These are phyloP conservation scores for Holocentrus rufus DNA, from an alignment of 2,797 vertebrate species.

Conservation along the genomic window DNA sequence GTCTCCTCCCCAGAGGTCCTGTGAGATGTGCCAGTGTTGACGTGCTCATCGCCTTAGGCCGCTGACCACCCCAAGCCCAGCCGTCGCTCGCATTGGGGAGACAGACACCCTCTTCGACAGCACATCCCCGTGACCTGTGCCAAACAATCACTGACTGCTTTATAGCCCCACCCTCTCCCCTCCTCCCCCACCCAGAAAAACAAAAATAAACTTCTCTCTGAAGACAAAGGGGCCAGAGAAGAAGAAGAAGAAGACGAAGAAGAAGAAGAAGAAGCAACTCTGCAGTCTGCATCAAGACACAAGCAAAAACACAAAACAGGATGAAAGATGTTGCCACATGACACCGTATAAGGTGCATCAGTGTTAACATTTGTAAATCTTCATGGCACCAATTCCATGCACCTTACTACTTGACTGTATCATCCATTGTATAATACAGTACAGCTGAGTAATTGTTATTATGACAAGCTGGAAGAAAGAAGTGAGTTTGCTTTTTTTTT, in stretches of 20 bases:
- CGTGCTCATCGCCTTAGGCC: conserved; percentile 45
- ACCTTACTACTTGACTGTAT: conserved; percentile 84
- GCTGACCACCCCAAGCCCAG: conserved; percentile 44
- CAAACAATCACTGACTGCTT: conserved; percentile 66
- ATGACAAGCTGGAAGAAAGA: conserved; percentile 49
- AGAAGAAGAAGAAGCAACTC: conserved; percentile 39
- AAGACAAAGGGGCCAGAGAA: conserved; percentile 39
- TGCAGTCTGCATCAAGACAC: conserved; percentile 32
- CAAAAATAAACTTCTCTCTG: conserved; percentile 42
- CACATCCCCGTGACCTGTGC: conserved; percentile 71
- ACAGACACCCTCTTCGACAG: conserved; percentile 32
- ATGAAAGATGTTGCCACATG: conserved; percentile 40
- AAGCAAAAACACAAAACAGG: conserved; percentile 40
- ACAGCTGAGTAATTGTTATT: conserved; percentile 64
- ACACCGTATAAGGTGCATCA: conserved; percentile 48
- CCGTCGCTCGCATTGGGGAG: conserved; percentile 35
- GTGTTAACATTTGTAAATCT: conserved; percentile 56
- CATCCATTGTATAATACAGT: conserved; percentile 71
- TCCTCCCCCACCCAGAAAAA: conserved; percentile 13
- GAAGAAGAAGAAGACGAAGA: conserved; percentile 51
- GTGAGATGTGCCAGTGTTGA: conserved; percentile 64
- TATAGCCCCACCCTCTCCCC: conserved; percentile 50
- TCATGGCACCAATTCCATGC: conserved; percentile 69
- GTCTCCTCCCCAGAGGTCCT: conserved; percentile 79
- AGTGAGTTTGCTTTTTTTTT: conserved; percentile 71